Conservation (phyloP, 2,113 vertebrate genomes). For the Pangasianodon gigas region DNA sequence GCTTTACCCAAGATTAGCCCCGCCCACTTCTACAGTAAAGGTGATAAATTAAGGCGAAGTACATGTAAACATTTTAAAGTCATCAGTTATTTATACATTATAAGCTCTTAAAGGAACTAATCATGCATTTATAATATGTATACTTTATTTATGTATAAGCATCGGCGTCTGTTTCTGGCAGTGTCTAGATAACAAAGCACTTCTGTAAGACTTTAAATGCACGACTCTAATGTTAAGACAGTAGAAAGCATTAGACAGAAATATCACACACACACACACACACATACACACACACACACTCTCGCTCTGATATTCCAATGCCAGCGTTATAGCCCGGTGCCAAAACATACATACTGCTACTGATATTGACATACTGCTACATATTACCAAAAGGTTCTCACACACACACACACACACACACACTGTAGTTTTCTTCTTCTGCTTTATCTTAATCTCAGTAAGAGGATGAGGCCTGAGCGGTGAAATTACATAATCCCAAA, state of each 20-base stretch:
- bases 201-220: not conserved
- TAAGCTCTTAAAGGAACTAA: not conserved
- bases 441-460: slow-evolving; percentile 62
- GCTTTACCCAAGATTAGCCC: not conserved
- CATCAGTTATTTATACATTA: not conserved
- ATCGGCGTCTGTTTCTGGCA: not conserved
- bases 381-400: not conserved
- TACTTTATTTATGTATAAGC: slow-evolving; percentile 14
- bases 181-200: not conserved
- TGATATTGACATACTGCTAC: not conserved
- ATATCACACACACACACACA: not conserved
- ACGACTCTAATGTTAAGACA: not conserved
- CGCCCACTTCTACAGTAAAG: too few species aligned
- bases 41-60: too few species aligned
- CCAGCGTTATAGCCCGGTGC: not conserved
- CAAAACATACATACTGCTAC: not conserved
- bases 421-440: not conserved
- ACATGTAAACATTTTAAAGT: not conserved
- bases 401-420: not conserved
- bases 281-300: slow-evolving; percentile 26
- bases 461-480: slow-evolving; percentile 65
- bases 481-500: slow-evolving; percentile 66
- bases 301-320: too few species aligned
- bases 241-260: not conserved
- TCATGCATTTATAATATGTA: slow-evolving; percentile 3